Evolutionary conservation across 2,797 vertebrate species (phyloP), one percentile per base, ranked within the genome.

Genomic region (Myotis daubentonii): DNA sequence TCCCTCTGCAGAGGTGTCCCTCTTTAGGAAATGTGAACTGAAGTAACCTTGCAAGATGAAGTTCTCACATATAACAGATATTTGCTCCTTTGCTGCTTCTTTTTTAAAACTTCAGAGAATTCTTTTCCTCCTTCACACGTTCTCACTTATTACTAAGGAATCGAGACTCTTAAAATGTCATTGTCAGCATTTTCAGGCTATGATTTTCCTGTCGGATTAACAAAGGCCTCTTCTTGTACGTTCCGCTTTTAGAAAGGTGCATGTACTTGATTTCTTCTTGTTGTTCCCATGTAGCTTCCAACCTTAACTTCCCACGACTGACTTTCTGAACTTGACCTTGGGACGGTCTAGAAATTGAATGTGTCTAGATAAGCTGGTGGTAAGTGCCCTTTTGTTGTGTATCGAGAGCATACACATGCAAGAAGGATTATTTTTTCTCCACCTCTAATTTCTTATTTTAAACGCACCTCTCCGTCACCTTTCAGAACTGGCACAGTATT

Each of bases 161-260:
- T 30, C 1, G 30, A 94, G 95, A 88, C 93, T 97, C 95, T 92
- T 95, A 94, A 97, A 97, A 94, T 96, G 96, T 97, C 96, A 97
- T 53, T 95, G 96, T 95, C 96, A 97, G 96, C 97, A 95, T 86
- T 97, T 97, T 95, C 87, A 97, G 91, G 74, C 97, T 97, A 96
- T 97, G 97, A 97, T 97, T 97, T 97, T 96, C 96, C 97, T 97
- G 96, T 97, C 97, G 97, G 95, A 95, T 96, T 95, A 96, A 97
- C 91, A 97, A 97, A 97, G 94, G 30, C 71, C 88, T 96, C 92
- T 91, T 96, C 92, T 93, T 96, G 85, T 96, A 76, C 96, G 90
- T 96, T 94, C 89, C 65, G 12, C 79, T 95, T 94, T 93, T 94
- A 95, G 87, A 94, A 95, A 89, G 93, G 89, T 95, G 79, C 92